Base-by-base conservation (phyloP, 2,888 invertebrate genomes). In the Autographa pulchrina region DNA sequence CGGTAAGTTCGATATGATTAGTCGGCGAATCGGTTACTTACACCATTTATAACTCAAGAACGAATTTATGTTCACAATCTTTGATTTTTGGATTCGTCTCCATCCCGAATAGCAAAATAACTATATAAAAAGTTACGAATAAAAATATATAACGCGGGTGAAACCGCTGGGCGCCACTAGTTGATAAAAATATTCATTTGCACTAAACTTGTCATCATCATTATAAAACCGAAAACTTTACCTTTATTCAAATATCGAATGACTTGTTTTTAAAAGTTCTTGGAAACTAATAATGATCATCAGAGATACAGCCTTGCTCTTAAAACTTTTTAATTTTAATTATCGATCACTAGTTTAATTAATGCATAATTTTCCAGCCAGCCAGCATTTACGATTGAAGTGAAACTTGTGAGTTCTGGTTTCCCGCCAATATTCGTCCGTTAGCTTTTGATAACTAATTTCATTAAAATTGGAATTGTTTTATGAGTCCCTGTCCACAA, bases 381-480 rank as follows among this genome's bases (percentile, higher is more conserved):
- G 54, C 11, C 54, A 56, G 25, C 54, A 25, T 25, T 56, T 25
- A 56, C 14, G 54, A 25, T 56, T 13, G 54, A 56, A 20, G 13
- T 25, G 25, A 56, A 56, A 56, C 54, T 56, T 6, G 2, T n/a
- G 14, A 20, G 54, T 56, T 56, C 20, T 54, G 54, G 13, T 25
- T 56, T 56, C 20, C 54, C 54, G 54, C 54, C 54, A 20, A 54
- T 54, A 18, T 20, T 2, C 54, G 11, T 18, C 54, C 9, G 20
- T 54, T 54, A 54, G 54, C 54, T 18, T 48, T 54, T 54, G 20
- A 54, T 20, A 54, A 54, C 54, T 54, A 54, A 54, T 54, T 54
- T 13, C 25, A 13, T 25, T 11, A 13, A 25, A 13, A 56, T 56
- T 20, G 25, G 3, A 56, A 56, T 13, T 6, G 54, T 56, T 56